Conservation (phyloP, 2,888 invertebrate species). For the Drosophila mulleri region DNA sequence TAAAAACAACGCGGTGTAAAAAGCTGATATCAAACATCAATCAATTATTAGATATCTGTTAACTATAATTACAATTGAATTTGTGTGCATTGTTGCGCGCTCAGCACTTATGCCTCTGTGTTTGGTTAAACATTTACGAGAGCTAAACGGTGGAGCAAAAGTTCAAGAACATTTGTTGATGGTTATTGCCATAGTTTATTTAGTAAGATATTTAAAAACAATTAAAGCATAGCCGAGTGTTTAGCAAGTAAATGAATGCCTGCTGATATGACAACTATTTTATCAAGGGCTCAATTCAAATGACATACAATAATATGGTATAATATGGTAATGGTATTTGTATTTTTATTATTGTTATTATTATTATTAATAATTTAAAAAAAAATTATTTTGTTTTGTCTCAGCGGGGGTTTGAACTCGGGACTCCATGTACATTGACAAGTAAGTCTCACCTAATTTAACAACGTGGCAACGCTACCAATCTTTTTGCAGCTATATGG, state of each 20-base stretch:
- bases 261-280: slow-evolving; percentile 7
- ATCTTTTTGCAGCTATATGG: not conserved
- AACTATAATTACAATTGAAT: slow-evolving; percentile 63
- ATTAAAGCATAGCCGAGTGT: slow-evolving; percentile 12
- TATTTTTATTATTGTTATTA: not conserved
- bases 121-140: slow-evolving; percentile 52
- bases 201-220: slow-evolving; percentile 17
- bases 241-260: slow-evolving; percentile 10
- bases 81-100: slow-evolving; percentile 34
- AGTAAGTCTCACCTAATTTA: not conserved
- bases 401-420: slow-evolving; percentile 22
- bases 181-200: slow-evolving; percentile 69
- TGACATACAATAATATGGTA: not conserved
- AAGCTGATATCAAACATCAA: slow-evolving; percentile 25
- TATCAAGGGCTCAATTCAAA: slow-evolving; percentile 8
- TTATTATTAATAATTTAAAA: not conserved
- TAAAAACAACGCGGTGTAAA: not conserved
- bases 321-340: not conserved
- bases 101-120: slow-evolving; percentile 19
- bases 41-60: slow-evolving; percentile 39
- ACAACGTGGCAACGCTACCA: slow-evolving; percentile 11
- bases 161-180: slow-evolving; percentile 63
- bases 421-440: not conserved
- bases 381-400: not conserved
- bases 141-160: slow-evolving; percentile 48